These are phyloP conservation scores for Smithornis capensis DNA, from an alignment of 2,113 vertebrate genomes.

Conservation along the genomic window DNA sequence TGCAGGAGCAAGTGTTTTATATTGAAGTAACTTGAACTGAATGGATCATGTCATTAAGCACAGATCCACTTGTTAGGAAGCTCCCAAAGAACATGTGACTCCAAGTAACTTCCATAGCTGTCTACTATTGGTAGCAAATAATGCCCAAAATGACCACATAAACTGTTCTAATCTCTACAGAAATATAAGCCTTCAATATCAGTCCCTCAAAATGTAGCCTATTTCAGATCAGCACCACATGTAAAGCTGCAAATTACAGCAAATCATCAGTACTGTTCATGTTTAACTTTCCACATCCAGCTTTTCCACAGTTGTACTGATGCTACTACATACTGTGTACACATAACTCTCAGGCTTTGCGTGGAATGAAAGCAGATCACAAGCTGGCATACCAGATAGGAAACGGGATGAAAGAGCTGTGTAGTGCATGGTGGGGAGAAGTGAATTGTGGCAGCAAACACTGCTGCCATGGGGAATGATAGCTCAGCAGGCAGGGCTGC, in stretches of 20 bases:
- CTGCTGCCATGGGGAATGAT: neutral
- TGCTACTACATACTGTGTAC: neutral
- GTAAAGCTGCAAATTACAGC: neutral
- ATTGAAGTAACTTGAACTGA: neutral
- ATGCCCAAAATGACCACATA: neutral
- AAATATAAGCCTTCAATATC: neutral
- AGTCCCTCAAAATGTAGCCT: neutral
- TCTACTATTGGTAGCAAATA: neutral
- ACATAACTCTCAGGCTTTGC: neutral
- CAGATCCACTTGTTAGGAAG: neutral
- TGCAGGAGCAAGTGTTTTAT: neutral
- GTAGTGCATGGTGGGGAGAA: rapidly evolving
- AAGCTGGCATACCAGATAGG: neutral
- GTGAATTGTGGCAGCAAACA: neutral
- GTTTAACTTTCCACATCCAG: neutral
- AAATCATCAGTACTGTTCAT: neutral
- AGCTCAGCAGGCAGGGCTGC: rapidly evolving
- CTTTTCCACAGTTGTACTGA: neutral
- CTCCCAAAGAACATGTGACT: neutral
- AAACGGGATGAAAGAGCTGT: neutral
- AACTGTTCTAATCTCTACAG: neutral
- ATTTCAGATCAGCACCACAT: neutral
- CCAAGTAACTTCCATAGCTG: neutral
- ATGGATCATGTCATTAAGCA: neutral
- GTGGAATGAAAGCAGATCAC: neutral